phyloP scores from a whole-genome alignment of 2,888 invertebrate genomes.

The Sthenelais limicola region DNA sequence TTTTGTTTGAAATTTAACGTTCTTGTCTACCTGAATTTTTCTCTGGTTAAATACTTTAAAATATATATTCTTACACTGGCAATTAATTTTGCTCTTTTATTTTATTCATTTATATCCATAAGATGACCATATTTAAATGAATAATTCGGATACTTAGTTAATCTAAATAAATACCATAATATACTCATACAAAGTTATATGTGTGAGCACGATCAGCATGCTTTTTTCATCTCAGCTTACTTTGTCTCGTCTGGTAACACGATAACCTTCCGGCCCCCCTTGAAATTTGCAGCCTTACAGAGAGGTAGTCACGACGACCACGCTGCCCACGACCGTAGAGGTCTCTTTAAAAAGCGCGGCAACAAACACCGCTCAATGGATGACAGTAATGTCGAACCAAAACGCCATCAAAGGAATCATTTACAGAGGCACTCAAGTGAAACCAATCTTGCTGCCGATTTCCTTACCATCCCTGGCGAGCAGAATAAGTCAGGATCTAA shows the following conservation, averaged over 20 bases:
- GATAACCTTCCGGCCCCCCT: slow-evolving; percentile 22
- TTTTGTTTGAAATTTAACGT: too few species aligned
- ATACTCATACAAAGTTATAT: too few species aligned
- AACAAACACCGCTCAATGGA: slow-evolving; percentile 72
- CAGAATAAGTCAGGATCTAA: slow-evolving; percentile 55
- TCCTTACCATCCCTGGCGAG: slow-evolving; percentile 58
- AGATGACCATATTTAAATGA: too few species aligned
- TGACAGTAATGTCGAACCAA: slow-evolving; percentile 51
- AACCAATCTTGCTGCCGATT: slow-evolving; percentile 58
- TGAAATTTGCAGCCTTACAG: slow-evolving; percentile 34
- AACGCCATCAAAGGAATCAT: slow-evolving; percentile 5
- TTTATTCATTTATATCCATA: too few species aligned
- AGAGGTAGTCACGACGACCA: slow-evolving; percentile 16
- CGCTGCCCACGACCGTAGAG: slow-evolving; percentile 52
- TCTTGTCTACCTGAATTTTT: too few species aligned
- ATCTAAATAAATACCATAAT: too few species aligned
- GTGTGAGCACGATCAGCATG: slow-evolving; percentile 14
- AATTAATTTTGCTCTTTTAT: too few species aligned
- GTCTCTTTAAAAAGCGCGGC: slow-evolving; percentile 58
- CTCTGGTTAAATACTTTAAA: too few species aligned
- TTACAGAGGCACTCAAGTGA: slow-evolving; percentile 71
- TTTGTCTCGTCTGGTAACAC: slow-evolving; percentile 20
- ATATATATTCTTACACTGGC: too few species aligned
- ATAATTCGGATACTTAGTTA: too few species aligned
- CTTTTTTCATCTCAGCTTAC: not conserved